Conservation (phyloP, 2,888 invertebrate species). For the Rhyacophila evoluta region DNA sequence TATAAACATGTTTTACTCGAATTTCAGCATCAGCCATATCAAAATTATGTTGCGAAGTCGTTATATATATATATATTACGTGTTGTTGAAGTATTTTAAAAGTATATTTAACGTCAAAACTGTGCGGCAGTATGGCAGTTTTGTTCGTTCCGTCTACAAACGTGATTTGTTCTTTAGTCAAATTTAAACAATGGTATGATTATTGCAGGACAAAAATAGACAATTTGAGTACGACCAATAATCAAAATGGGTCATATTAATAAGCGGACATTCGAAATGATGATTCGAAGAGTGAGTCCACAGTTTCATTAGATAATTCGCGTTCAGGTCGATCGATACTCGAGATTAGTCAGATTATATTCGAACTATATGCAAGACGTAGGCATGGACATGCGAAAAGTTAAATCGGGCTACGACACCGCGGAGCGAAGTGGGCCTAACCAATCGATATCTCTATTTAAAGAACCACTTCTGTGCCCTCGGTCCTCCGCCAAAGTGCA, state of each 20-base stretch:
- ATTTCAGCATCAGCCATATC: no score
- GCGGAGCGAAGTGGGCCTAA: not conserved
- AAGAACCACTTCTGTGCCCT: not conserved
- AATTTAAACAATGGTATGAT: no score
- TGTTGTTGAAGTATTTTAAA: no score
- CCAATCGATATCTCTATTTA: slow-evolving; percentile 12
- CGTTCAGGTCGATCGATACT: not conserved
- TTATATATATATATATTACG: no score
- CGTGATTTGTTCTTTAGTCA: no score
- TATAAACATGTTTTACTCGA: no score
- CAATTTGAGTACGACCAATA: no score
- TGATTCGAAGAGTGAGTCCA: not conserved
- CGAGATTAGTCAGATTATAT: not conserved
- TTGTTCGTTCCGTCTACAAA: no score
- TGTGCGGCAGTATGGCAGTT: no score
- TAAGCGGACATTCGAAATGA: not conserved
- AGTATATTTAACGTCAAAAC: no score
- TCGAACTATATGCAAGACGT: not conserved
- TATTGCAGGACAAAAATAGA: not conserved
- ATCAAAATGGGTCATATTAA: not conserved
- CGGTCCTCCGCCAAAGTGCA: not conserved
- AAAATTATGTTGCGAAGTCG: no score
- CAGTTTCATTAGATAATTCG: not conserved
- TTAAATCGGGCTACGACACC: slow-evolving; percentile 8
- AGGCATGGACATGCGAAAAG: not conserved